Evolutionary conservation across 2,888 invertebrate genomes (phyloP).

Genomic region (Liposcelis brunnea): DNA sequence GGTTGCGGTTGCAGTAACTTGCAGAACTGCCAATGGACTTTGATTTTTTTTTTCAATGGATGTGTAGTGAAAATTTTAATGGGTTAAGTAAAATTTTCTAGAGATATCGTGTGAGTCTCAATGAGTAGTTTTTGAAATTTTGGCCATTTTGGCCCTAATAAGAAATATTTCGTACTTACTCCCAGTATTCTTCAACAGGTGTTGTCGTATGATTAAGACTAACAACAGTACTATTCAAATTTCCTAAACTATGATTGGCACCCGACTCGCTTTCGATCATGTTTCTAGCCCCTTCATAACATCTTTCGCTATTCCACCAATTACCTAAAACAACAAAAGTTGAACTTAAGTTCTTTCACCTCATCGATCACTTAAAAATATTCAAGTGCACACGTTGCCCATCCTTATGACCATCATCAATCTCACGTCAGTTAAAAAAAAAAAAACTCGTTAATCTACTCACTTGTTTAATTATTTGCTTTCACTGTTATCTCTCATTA

Average conservation of each 20-base stretch:
- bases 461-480: neutral
- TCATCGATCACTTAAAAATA: neutral
- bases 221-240: neutral
- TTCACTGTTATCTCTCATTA: neutral
- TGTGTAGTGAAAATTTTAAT: too few relatives aligned
- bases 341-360: neutral
- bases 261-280: slow-evolving; percentile 17
- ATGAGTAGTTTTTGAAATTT: too few relatives aligned
- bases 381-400: neutral
- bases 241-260: slow-evolving; percentile 15
- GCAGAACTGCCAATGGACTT: too few relatives aligned
- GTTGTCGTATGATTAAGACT: slow-evolving; percentile 21
- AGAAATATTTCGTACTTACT: slow-evolving; percentile 26
- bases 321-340: slow-evolving; percentile 28
- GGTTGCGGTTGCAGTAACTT: too few relatives aligned
- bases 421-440: too few relatives aligned
- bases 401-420: too few relatives aligned
- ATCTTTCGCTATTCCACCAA: slow-evolving; percentile 44
- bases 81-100: too few relatives aligned
- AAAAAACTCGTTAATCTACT: too few relatives aligned
- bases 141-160: too few relatives aligned
- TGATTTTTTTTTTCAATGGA: too few relatives aligned
- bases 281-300: slow-evolving; percentile 16
- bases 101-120: too few relatives aligned
- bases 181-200: slow-evolving; percentile 40